phyloP scores from a whole-genome alignment of 2,797 vertebrate species.

The Lindbergichthys nudifrons region DNA sequence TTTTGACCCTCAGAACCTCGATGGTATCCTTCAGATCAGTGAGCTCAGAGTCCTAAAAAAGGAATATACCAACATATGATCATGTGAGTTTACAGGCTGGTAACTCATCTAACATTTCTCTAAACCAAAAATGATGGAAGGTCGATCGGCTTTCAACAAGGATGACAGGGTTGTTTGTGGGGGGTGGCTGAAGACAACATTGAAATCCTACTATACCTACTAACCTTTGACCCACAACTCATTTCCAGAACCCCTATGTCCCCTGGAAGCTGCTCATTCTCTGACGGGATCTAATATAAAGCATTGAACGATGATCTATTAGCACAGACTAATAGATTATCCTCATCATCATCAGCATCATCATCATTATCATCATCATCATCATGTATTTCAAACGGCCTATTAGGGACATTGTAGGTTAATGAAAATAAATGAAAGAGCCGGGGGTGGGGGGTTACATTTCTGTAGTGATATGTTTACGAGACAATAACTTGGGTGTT shows the following conservation, averaged over 20 bases:
- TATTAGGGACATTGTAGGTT: too few species aligned
- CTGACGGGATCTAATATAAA: constrained; percentile 17
- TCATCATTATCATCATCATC: background rate
- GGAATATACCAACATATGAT: constrained; percentile 14
- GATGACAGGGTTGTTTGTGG: constrained; percentile 31
- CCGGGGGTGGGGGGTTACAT: too few species aligned
- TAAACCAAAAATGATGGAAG: constrained; percentile 23
- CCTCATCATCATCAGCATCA: background rate
- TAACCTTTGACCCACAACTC: constrained; percentile 38
- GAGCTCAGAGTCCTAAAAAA: constrained; percentile 91
- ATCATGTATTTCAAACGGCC: background rate
- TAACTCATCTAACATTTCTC: constrained; percentile 40
- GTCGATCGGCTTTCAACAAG: constrained; percentile 39
- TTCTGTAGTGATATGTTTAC: too few species aligned
- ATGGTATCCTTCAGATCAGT: constrained; percentile 95
- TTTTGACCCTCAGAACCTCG: constrained; percentile 93
- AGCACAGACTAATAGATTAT: background rate
- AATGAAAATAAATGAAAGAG: too few species aligned
- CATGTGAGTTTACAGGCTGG: constrained; percentile 9
- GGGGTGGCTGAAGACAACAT: constrained; percentile 58
- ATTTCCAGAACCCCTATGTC: constrained; percentile 24
- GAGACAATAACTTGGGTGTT: too few species aligned
- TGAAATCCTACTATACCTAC: constrained; percentile 25
- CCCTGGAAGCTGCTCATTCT: constrained; percentile 3
- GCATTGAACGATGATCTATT: background rate